Evolutionary conservation across 2,113 vertebrate species (phyloP).

Genomic region (Octodon degus): DNA sequence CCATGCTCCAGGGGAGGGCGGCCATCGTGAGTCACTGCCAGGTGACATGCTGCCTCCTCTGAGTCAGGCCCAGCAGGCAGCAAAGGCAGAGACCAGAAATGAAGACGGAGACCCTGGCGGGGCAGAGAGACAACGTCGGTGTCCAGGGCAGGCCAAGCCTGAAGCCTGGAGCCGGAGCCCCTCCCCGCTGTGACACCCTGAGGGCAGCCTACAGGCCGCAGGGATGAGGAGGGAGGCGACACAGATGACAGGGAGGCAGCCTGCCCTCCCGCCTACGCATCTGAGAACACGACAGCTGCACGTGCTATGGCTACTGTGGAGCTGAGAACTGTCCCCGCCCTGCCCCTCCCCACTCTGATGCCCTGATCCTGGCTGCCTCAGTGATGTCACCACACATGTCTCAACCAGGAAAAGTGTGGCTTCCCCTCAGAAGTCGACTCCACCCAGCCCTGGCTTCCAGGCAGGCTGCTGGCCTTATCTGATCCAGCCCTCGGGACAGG

Average conservation of each 20-base stretch:
- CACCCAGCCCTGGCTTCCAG: neutral
- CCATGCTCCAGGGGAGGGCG: neutral
- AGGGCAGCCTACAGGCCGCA: neutral
- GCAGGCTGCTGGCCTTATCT: neutral
- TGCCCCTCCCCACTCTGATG: neutral
- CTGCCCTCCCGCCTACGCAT: neutral
- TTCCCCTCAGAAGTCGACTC: neutral
- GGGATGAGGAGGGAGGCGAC: neutral
- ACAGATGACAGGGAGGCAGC: rapidly evolving
- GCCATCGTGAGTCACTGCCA: neutral
- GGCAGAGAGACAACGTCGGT: neutral
- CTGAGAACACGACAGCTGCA: neutral
- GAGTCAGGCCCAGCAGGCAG: constrained; percentile 67
- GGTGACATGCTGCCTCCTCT: neutral
- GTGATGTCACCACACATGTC: neutral
- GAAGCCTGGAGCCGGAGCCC: neutral
- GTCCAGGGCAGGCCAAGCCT: neutral
- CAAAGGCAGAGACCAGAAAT: constrained; percentile 63
- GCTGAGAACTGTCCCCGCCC: neutral
- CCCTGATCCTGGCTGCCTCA: neutral
- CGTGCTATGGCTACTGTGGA: neutral
- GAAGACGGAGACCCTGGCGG: neutral
- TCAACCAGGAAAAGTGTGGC: neutral
- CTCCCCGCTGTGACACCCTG: too few species aligned
- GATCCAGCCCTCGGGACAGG: neutral